Base-by-base conservation (phyloP, 2,797 vertebrate species). In the Triplophysa bombifrons region DNA sequence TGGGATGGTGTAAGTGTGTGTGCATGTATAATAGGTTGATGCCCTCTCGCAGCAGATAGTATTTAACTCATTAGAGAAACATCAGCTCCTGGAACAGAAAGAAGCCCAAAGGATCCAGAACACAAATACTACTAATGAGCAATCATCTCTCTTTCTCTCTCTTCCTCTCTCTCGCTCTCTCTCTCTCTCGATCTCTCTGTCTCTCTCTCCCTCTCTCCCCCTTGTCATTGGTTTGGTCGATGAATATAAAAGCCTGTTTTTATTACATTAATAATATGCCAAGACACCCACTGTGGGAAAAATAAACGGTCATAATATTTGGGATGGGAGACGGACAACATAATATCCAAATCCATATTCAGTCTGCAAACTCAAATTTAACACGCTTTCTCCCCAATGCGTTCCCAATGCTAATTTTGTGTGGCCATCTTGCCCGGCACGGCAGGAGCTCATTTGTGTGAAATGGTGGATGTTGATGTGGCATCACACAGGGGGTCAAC, bases 321-420 rank as follows among this genome's bases (percentile, higher is more conserved):
- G 92, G 91, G 90, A 89, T 85, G 86, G 86, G 88, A 91, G 86
- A 87, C 86, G 84, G 81, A 88, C 81, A 83, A 69, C 87, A 85
- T 94, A 94, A 94, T 94, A 90, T 92, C 91, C 88, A 89, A 91
- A 93, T 94, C 91, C 91, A 90, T 93, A 94, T 94, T 94, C 93
- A 89, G 90, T 89, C 88, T 88, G 88, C 88, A 86, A 89, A 87
- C 87, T 86, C 84, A 91, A 91, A 91, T 92, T 92, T 92, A 93
- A 91, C 88, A 87, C 74, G 85, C 85, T 85, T 88, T 89, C 48
- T 80, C 86, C 85, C 86, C 87, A 81, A 83, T 89, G 90, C 90
- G 81, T 91, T 86, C 85, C 81, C 82, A 81, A 91, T 93, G 93
- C 91, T 90, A 93, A 94, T 93, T 88, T 78, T 9, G 80, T 51